Evolutionary conservation across 2,888 invertebrate species (phyloP).

Genomic region (Cataglyphis altisquamis): DNA sequence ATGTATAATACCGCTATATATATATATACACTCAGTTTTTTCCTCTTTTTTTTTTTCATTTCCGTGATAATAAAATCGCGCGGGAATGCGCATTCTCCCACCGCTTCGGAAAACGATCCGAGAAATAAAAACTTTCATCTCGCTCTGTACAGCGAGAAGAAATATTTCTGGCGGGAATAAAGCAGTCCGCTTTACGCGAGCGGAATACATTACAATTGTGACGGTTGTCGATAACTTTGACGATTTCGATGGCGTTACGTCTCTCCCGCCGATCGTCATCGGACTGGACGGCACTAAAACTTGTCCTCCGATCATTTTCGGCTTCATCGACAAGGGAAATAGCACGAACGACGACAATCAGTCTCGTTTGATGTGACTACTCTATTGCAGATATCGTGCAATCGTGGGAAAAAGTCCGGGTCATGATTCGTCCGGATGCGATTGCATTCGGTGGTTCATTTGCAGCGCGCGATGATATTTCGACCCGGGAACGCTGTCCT

Average conservation of each 20-base stretch:
- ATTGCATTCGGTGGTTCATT: slow-evolving; percentile 44
- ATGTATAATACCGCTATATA: background rate
- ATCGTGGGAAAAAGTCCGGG: background rate
- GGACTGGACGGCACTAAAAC: slow-evolving; percentile 30
- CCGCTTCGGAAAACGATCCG: slow-evolving; percentile 6
- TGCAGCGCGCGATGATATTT: slow-evolving; percentile 10
- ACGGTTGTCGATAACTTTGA: slow-evolving; percentile 22
- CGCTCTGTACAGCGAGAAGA: background rate
- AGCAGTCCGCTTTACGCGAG: slow-evolving; percentile 2
- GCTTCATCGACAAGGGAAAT: slow-evolving; percentile 38
- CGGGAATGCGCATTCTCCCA: background rate
- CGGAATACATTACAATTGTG: slow-evolving; percentile 10
- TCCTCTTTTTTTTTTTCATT: background rate
- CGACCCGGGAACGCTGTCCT: background rate
- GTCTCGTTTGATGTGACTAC: background rate
- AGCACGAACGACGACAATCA: slow-evolving; percentile 17
- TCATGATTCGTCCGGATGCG: slow-evolving; percentile 24
- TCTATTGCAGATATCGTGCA: background rate
- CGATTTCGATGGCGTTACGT: slow-evolving; percentile 5
- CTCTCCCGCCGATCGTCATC: background rate
- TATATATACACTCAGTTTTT: background rate
- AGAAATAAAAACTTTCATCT: slow-evolving; percentile 14
- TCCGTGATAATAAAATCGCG: slow-evolving; percentile 24
- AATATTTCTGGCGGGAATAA: background rate
- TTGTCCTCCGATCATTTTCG: slow-evolving; percentile 54